Conservation (phyloP, 2,797 vertebrate species). For the Protosalanx chinensis region DNA sequence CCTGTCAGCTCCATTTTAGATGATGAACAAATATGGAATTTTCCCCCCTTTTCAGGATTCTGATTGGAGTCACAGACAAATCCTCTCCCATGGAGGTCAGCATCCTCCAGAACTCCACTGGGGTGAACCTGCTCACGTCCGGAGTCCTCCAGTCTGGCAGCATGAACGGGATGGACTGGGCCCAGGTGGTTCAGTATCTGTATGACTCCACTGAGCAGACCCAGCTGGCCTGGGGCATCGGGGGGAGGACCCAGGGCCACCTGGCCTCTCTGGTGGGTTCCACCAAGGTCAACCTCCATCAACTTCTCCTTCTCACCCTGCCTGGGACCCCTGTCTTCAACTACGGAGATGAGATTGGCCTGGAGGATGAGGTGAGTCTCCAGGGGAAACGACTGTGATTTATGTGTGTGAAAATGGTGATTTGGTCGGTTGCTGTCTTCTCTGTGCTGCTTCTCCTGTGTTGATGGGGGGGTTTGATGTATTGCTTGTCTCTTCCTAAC, state of each 20-base stretch:
- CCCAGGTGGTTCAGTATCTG: conserved; percentile 53
- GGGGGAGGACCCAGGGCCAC: conserved; percentile 58
- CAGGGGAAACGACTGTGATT: background rate
- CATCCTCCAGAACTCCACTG: conserved; percentile 57
- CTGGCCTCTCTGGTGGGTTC: conserved; percentile 61
- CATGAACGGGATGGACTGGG: background rate
- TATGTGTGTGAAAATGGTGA: background rate
- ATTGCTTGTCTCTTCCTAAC: background rate
- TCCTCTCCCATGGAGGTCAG: conserved; percentile 51
- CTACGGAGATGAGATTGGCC: conserved; percentile 85
- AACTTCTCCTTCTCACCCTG: conserved; percentile 81
- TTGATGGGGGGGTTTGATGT: background rate
- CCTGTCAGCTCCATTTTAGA: background rate
- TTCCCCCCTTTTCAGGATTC: conserved; percentile 56
- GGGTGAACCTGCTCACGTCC: conserved; percentile 73
- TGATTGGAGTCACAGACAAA: conserved; percentile 69
- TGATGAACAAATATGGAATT: background rate
- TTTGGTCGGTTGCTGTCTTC: background rate
- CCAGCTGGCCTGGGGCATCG: conserved; percentile 67
- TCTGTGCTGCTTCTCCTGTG: background rate
- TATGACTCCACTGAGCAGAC: conserved; percentile 48
- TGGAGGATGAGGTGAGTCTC: conserved; percentile 66
- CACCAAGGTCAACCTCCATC: conserved; percentile 62
- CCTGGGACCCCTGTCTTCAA: conserved; percentile 80
- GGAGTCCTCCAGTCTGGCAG: conserved; percentile 40